A percentile compares a stretch with the other conserved stretches of the same genome.
Evolutionary conservation across 2,113 vertebrate genomes (phyloP).

Genomic region (Pituophis catenifer): DNA sequence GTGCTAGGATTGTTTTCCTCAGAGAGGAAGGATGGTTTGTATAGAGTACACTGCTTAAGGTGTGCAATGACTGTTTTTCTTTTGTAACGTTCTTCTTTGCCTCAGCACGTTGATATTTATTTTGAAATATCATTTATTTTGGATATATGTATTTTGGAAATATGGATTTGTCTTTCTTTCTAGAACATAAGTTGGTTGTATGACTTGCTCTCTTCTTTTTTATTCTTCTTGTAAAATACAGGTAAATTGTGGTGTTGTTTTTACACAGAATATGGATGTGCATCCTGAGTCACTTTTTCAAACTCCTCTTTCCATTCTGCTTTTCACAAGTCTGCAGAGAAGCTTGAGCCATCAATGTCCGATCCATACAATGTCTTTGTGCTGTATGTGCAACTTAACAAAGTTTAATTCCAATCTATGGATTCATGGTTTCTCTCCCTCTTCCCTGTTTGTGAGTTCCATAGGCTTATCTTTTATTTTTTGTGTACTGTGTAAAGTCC

Average conservation of each 20-base stretch:
- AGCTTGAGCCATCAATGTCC: not conserved
- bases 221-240: conserved; percentile 45
- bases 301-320: conserved; percentile 46
- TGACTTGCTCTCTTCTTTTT: conserved; percentile 54
- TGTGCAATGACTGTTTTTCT: conserved; percentile 5
- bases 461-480: conserved; percentile 36
- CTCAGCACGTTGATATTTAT: conserved; percentile 40
- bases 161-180: conserved; percentile 65
- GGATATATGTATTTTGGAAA: conserved; percentile 34
- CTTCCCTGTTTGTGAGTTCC: conserved; percentile 46
- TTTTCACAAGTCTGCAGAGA: conserved; percentile 32
- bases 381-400: conserved; percentile 41
- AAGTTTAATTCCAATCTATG: conserved; percentile 24
- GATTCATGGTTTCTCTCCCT: conserved; percentile 19
- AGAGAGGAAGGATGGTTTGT: conserved; percentile 1
- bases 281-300: conserved; percentile 44
- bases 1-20: conserved; percentile 4
- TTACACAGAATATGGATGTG: conserved; percentile 55
- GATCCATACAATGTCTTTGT: not conserved
- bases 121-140: conserved; percentile 55
- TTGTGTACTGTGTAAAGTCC: conserved; percentile 30
- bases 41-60: conserved; percentile 32
- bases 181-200: conserved; percentile 45
- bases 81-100: conserved; percentile 1
- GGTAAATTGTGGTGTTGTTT: conserved; percentile 64